Evolutionary conservation across 1,140 invertebrate species (phyloP).

Genomic region (Oppia nitens): DNA sequence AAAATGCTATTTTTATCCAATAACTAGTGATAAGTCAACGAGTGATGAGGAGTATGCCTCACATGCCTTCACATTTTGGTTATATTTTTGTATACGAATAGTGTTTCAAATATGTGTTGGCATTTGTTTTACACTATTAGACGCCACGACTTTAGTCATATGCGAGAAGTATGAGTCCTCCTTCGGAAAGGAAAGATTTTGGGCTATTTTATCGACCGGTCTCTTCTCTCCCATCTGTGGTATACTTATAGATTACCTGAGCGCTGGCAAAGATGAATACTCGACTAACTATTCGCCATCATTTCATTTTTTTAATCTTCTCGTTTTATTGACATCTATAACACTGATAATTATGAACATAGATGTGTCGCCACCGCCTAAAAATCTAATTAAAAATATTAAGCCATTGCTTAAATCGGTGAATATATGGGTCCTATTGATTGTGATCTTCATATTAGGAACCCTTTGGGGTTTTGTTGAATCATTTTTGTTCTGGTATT

Average conservation of each 20-base stretch:
- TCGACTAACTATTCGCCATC: constrained; percentile 44
- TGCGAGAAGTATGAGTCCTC: constrained; percentile 55
- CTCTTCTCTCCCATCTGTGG: constrained; percentile 59
- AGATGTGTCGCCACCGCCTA: constrained; percentile 54
- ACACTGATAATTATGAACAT: constrained; percentile 54
- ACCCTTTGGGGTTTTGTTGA: constrained; percentile 66
- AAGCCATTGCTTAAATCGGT: constrained; percentile 47
- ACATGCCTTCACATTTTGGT: constrained; percentile 50
- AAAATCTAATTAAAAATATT: constrained; percentile 51
- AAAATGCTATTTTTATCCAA: neutral
- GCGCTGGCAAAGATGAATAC: constrained; percentile 31
- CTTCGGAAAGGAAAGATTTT: constrained; percentile 55
- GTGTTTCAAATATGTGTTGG: constrained; percentile 58
- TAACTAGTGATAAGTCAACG: neutral
- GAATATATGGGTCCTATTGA: constrained; percentile 51
- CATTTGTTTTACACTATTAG: constrained; percentile 56
- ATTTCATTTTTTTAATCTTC: constrained; percentile 54
- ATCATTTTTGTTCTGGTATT: constrained; percentile 68
- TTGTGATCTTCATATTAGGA: constrained; percentile 52
- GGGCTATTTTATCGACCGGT: constrained; percentile 57
- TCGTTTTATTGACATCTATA: constrained; percentile 46
- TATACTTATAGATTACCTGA: constrained; percentile 48
- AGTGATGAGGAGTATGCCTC: constrained; percentile 23
- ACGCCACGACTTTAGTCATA: constrained; percentile 60
- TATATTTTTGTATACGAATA: constrained; percentile 50